Percentiles rank a stretch among this genome's conserved stretches.
Evolutionary conservation across 53 echinoderm and acorn worm genomes (phyloP).

Genomic region (Hippasteria phrygiana): DNA sequence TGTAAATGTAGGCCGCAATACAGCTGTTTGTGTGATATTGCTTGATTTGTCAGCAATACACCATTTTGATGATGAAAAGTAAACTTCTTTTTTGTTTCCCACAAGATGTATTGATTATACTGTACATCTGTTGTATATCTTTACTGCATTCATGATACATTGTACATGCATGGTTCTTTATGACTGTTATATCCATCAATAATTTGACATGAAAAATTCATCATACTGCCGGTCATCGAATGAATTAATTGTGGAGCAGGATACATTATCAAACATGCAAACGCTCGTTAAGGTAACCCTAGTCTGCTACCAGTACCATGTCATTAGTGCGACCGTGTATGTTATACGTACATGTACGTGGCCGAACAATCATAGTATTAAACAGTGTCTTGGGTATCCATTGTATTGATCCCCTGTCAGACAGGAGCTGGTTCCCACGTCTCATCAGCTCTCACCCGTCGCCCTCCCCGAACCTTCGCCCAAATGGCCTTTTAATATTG

Average conservation of each 20-base stretch:
- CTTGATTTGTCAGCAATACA: too few species aligned
- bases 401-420: slow-evolving; percentile 34
- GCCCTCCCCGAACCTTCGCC: background rate
- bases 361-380: background rate
- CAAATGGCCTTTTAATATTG: background rate
- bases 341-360: too few species aligned
- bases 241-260: background rate
- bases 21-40: too few species aligned
- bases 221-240: background rate
- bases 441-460: slow-evolving; percentile 13
- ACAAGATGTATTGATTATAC: too few species aligned
- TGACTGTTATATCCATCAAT: background rate
- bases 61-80: too few species aligned
- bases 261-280: background rate
- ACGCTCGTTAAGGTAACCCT: background rate
- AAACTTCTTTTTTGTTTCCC: too few species aligned
- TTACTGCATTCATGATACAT: too few species aligned
- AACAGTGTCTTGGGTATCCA: slow-evolving; percentile 34
- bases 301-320: too few species aligned
- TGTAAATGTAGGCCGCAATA: too few species aligned
- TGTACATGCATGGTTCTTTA: background rate
- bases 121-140: too few species aligned
- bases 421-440: slow-evolving; percentile 58
- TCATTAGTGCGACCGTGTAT: too few species aligned
- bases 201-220: slow-evolving; percentile 2